Conservation (phyloP, 2,888 invertebrate species). For the Sinopyrophorus schimmeli region DNA sequence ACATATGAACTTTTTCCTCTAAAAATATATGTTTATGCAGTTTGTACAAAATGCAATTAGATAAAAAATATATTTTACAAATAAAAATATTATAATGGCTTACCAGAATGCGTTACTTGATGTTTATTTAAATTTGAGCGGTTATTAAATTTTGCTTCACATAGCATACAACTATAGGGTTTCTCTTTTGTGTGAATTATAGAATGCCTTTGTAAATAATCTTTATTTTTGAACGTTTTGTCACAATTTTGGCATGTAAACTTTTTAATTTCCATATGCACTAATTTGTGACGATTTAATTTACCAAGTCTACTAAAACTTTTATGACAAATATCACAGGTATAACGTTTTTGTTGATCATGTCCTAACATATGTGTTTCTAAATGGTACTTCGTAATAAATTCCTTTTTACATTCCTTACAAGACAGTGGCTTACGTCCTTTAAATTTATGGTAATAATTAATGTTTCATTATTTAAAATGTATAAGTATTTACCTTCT, state of each 20-base stretch:
- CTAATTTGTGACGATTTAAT: conserved; percentile 70
- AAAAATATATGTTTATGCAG: conserved; percentile 25
- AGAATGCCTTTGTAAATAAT: conserved; percentile 64
- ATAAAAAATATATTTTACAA: neutral
- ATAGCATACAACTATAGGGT: conserved; percentile 64
- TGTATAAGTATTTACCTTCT: conserved; percentile 49
- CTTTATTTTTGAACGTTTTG: conserved; percentile 63
- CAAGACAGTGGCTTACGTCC: conserved; percentile 58
- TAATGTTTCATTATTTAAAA: conserved; percentile 2
- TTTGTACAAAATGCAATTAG: neutral
- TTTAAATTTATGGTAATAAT: conserved; percentile 35
- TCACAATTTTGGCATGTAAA: conserved; percentile 64
- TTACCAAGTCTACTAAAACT: conserved; percentile 71
- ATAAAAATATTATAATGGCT: conserved; percentile 31
- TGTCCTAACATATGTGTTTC: conserved; percentile 74
- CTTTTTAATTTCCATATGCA: conserved; percentile 61
- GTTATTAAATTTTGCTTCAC: conserved; percentile 64
- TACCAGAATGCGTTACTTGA: conserved; percentile 62
- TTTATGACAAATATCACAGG: conserved; percentile 67
- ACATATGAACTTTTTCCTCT: conserved; percentile 62
- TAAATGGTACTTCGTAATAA: conserved; percentile 71
- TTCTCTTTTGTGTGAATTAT: conserved; percentile 66
- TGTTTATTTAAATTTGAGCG: conserved; percentile 72
- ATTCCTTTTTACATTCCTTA: conserved; percentile 61
- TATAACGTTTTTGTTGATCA: conserved; percentile 62